Evolutionary conservation across 2,888 invertebrate genomes (phyloP), one percentile per base, ranked within the genome.

Genomic region (Epistrophe eligans): DNA sequence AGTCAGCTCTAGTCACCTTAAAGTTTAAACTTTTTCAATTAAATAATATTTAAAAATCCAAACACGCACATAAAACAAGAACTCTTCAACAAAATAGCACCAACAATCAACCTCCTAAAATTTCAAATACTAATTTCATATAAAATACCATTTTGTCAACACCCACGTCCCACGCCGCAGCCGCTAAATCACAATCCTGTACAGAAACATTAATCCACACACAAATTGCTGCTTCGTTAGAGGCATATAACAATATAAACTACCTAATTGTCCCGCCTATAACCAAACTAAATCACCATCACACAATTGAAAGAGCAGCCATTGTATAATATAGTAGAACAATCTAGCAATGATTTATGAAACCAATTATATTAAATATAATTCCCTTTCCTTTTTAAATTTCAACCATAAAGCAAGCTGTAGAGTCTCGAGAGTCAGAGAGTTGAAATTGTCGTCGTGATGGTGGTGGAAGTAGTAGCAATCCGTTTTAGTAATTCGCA

Each of bases 301-400:
- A 40, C 74, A 58, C 77, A 58, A 82, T 82, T 87, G 77, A 60
- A 82, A 74, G 60, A 73, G 45, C 80, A 38, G 19, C 40, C 82
- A 50, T 19, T 76, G 70, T 79, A 50, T 19, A 79, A 58, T 79
- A 79, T 19, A 79, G 64, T 79, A 79, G 72, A 87, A 87, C 85
- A 87, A 82, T 82, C 64, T 79, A 24, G 24, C 71, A 57, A 79
- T 87, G 74, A 87, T 87, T 82, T 82, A 87, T 82, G 82, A 87
- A 87, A 79, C 82, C 82, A 87, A 87, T 87, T 87, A 79, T 74
- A 87, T 67, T 79, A 79, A 82, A 77, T 82, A 77, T 82, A 77
- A 82, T 87, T 82, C 72, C 67, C 32, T 70, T 50, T 64, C 45
- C 19, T 28, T 35, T 67, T 35, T 11, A 35, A 19, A 45, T 77